These are phyloP conservation scores for Cryptosula pallasiana DNA, from an alignment of 2,888 invertebrate species.

Conservation along the genomic window DNA sequence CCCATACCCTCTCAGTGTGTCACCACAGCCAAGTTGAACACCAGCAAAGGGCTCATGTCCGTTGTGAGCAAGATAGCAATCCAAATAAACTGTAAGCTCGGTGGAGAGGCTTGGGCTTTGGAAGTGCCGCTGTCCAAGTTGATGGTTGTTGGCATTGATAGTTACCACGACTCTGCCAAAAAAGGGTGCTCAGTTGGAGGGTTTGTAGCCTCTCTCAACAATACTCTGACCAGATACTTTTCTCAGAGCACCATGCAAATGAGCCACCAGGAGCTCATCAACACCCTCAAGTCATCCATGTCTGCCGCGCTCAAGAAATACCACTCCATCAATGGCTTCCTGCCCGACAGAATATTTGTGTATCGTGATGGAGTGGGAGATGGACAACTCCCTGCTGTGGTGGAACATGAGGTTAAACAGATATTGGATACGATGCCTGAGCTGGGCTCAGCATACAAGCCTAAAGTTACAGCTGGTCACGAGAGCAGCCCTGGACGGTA, in stretches of 20 bases:
- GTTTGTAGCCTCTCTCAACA: conserved; percentile 73
- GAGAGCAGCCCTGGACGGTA: no score
- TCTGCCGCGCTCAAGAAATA: conserved; percentile 43
- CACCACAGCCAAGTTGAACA: conserved; percentile 24
- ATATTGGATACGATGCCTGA: conserved; percentile 37
- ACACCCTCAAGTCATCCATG: conserved; percentile 61
- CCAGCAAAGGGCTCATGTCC: conserved; percentile 58
- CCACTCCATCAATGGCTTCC: conserved; percentile 58
- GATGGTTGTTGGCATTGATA: conserved; percentile 82
- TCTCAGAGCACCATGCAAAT: conserved; percentile 69
- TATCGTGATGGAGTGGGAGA: conserved; percentile 77
- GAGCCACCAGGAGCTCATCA: conserved; percentile 70
- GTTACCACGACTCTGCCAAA: conserved; percentile 67
- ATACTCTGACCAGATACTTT: conserved; percentile 66
- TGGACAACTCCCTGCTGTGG: conserved; percentile 47
- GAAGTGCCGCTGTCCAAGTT: conserved; percentile 46
- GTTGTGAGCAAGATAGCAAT: conserved; percentile 87
- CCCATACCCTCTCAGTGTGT: conserved; percentile 70
- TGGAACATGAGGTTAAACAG: conserved; percentile 47
- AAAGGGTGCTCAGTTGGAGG: conserved; percentile 70
- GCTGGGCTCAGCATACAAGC: conserved; percentile 8
- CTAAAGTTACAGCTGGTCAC: no score
- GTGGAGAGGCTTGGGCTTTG: conserved; percentile 82
- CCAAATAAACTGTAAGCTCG: conserved; percentile 87
- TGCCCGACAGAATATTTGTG: conserved; percentile 76